Percentiles rank a stretch among this genome's conserved stretches.
phyloP scores from a whole-genome alignment of 2,888 invertebrate genomes.

The Ctena decussata region DNA sequence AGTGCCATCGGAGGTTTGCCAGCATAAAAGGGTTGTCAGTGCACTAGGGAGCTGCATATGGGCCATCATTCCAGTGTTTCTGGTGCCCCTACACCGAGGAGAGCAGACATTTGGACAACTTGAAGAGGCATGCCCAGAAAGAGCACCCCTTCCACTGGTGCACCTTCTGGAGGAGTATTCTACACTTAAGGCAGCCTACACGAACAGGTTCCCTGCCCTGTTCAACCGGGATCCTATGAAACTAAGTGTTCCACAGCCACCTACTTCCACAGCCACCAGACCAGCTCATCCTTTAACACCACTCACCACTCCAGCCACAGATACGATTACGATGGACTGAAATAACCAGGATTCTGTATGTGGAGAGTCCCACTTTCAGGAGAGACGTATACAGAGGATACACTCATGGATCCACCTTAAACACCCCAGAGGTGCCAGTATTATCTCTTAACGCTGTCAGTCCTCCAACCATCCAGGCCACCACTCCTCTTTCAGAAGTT shows the following conservation, averaged over 20 bases:
- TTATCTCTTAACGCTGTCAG: background rate
- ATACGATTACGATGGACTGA: background rate
- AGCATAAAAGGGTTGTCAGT: too few relatives aligned
- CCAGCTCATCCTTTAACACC: background rate
- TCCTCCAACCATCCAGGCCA: background rate
- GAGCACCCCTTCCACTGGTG: background rate
- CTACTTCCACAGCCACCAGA: background rate
- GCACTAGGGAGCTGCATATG: too few relatives aligned
- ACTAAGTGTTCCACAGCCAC: background rate
- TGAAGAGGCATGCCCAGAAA: too few relatives aligned
- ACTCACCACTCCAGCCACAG: background rate
- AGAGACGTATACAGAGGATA: background rate
- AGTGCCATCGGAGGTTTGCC: too few relatives aligned
- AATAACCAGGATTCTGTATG: background rate
- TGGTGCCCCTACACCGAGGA: too few relatives aligned
- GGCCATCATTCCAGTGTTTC: too few relatives aligned
- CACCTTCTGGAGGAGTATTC: background rate
- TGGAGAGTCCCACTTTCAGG: background rate
- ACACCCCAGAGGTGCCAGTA: background rate
- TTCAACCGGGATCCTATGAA: background rate
- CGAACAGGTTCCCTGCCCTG: background rate
- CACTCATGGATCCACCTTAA: background rate
- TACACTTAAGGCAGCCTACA: background rate
- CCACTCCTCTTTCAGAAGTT: too few relatives aligned
- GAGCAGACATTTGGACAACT: background rate